These are phyloP conservation scores for Calidris pygmaea DNA, from an alignment of 2,113 vertebrate genomes.

Conservation along the genomic window DNA sequence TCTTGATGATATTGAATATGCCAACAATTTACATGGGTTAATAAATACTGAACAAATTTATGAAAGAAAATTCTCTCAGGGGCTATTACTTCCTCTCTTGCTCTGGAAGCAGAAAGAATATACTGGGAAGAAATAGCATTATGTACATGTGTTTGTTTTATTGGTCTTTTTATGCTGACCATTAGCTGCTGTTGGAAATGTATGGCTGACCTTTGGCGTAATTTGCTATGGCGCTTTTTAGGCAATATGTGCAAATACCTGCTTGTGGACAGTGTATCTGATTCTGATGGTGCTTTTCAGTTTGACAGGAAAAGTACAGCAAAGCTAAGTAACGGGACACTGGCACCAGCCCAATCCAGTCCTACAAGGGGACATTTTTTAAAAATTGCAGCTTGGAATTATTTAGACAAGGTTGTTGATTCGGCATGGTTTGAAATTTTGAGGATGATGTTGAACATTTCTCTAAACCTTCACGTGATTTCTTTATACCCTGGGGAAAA, in stretches of 20 bases:
- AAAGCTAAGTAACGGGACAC: not conserved
- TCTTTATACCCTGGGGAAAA: not conserved
- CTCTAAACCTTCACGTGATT: not conserved
- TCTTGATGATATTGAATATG: not conserved
- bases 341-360: too few relatives aligned
- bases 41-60: not conserved
- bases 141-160: not conserved
- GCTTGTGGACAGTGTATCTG: not conserved
- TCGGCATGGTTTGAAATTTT: not conserved
- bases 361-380: not conserved
- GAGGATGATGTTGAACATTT: not conserved
- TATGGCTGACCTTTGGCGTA: not conserved
- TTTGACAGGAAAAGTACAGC: not conserved
- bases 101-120: not conserved
- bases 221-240: not conserved
- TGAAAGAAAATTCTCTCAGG: not conserved
- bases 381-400: not conserved
- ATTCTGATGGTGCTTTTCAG: not conserved
- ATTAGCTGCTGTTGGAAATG: not conserved
- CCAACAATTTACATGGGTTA: not conserved
- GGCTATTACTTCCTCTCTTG: not conserved
- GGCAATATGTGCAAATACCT: not conserved
- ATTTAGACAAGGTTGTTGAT: not conserved
- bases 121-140: not conserved
- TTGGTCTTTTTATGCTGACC: not conserved